phyloP scores from a whole-genome alignment of 2,888 invertebrate species.

The Drosophila merina region DNA sequence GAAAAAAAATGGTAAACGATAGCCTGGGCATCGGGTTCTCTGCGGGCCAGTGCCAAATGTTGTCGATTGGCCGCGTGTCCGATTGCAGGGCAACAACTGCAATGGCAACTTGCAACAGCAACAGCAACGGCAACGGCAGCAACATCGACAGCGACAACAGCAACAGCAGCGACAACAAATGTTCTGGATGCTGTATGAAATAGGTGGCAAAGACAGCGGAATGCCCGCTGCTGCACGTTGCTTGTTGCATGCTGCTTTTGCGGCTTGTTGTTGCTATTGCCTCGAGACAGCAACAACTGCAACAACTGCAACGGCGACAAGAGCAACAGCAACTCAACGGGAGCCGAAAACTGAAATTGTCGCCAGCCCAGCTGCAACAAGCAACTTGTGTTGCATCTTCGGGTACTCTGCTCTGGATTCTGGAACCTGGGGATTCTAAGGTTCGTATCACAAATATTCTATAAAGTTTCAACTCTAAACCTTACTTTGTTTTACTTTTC shows the following conservation, averaged over 20 bases:
- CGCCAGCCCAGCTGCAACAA: conserved; percentile 3
- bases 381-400: conserved; percentile 10
- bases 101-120: conserved; percentile 42
- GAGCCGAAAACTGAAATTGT: conserved; percentile 31
- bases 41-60: conserved; percentile 41
- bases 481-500: no score
- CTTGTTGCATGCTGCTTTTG: conserved; percentile 10
- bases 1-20: conserved; percentile 18
- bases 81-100: conserved; percentile 53
- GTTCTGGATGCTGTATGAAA: conserved; percentile 62
- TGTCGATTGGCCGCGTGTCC: conserved; percentile 53
- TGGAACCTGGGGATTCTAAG: background rate
- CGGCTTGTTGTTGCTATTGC: conserved; percentile 27
- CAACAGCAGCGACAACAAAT: conserved; percentile 55
- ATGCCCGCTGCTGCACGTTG: conserved; percentile 48
- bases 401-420: conserved; percentile 20
- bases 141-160: conserved; percentile 28
- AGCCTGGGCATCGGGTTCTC: conserved; percentile 46
- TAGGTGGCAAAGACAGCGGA: conserved; percentile 74
- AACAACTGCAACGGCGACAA: conserved; percentile 24
- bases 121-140: conserved; percentile 46
- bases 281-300: conserved; percentile 31
- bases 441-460: background rate
- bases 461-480: background rate
- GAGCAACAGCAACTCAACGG: conserved; percentile 30